A percentile compares a stretch with the other conserved stretches of the same genome.
These are phyloP conservation scores for Albula goreensis DNA, from an alignment of 2,113 vertebrate genomes.

Conservation along the genomic window DNA sequence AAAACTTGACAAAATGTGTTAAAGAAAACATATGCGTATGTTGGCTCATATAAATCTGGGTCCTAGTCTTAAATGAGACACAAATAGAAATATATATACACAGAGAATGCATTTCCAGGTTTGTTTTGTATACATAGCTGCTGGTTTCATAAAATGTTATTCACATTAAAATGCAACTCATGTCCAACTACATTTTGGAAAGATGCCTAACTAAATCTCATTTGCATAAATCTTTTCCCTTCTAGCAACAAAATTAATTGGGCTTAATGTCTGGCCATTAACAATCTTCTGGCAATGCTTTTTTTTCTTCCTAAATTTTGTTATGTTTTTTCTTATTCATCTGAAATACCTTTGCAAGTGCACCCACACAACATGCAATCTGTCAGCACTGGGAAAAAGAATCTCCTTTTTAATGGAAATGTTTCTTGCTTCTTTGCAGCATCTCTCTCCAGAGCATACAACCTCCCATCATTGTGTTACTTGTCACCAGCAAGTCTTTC, in stretches of 20 bases:
- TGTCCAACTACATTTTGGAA: slow-evolving; percentile 7
- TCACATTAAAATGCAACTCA: background rate
- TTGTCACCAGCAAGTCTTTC: background rate
- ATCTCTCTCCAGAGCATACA: background rate
- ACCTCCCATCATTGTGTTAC: background rate
- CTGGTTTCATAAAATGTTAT: background rate
- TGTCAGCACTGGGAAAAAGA: background rate
- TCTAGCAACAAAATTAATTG: background rate
- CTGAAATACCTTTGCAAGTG: background rate
- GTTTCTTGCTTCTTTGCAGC: background rate
- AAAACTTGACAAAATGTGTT: background rate
- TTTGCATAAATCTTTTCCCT: slow-evolving; percentile 5
- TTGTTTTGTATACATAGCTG: background rate
- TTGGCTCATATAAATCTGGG: background rate
- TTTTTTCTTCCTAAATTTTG: background rate
- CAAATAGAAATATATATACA: background rate
- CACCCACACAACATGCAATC: background rate
- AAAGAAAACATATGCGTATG: background rate
- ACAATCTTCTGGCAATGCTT: background rate
- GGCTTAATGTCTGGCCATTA: slow-evolving; percentile 14
- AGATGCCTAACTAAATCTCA: background rate
- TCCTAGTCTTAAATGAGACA: background rate
- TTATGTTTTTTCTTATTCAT: background rate
- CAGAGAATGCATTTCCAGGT: background rate
- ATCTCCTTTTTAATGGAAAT: background rate